Conservation (phyloP, 2,113 vertebrate genomes). For the Trichechus manatus region DNA sequence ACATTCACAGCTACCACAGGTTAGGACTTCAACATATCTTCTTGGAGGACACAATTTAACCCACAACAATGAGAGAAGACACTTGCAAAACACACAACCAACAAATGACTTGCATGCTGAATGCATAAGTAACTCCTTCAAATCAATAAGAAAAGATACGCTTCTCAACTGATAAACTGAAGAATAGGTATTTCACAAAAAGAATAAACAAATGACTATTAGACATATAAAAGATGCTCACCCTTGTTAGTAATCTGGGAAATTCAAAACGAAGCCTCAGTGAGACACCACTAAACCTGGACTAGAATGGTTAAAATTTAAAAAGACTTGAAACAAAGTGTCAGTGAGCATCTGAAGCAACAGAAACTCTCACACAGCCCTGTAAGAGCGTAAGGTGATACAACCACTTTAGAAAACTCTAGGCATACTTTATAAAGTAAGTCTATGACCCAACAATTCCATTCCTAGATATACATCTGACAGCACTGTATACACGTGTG, state of each 20-base stretch:
- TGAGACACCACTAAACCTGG: background rate
- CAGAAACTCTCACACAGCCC: background rate
- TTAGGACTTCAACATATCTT: no score
- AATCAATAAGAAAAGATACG: background rate
- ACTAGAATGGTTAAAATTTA: background rate
- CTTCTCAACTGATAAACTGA: background rate
- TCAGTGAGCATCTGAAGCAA: background rate
- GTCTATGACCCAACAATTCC: background rate
- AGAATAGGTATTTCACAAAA: background rate
- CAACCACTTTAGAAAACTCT: background rate
- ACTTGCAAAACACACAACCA: background rate
- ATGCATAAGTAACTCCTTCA: background rate
- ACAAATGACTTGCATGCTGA: background rate
- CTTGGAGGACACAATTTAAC: no score
- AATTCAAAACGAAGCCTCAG: background rate
- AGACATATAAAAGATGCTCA: background rate
- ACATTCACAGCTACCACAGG: no score
- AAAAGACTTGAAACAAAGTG: background rate
- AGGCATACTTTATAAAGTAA: background rate
- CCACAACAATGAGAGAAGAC: background rate
- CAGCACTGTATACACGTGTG: no score
- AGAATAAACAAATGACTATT: background rate
- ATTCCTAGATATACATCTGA: no score
- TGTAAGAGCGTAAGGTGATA: background rate
- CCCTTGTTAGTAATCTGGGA: no score